phyloP scores from a whole-genome alignment of 2,888 invertebrate species.

The Thalpophila matura region DNA sequence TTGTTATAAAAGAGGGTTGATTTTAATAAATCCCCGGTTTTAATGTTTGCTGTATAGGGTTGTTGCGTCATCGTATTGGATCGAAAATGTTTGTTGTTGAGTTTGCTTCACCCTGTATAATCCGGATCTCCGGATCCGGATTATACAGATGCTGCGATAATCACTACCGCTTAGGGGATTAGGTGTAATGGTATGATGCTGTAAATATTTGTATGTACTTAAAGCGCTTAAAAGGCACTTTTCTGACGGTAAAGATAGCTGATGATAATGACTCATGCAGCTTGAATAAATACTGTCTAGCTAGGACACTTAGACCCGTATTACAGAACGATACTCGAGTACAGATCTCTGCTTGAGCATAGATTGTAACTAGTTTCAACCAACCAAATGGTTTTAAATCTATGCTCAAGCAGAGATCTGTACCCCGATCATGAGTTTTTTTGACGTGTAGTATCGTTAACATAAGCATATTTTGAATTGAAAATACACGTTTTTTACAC shows the following conservation, averaged over 20 bases:
- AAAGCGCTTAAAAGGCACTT: not conserved
- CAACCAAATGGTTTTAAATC: too few species aligned
- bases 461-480: too few species aligned
- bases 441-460: too few species aligned
- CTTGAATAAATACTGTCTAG: too few species aligned
- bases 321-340: too few species aligned
- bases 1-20: conserved; percentile 13
- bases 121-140: too few species aligned
- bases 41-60: not conserved
- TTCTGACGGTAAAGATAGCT: not conserved
- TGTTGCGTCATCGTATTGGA: conserved; percentile 5
- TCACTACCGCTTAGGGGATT: conserved; percentile 45
- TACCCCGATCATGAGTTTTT: too few species aligned
- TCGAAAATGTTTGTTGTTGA: conserved; percentile 26
- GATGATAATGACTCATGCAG: not conserved
- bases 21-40: conserved; percentile 38
- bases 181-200: conserved; percentile 7
- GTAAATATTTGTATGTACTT: conserved; percentile 34
- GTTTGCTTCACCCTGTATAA: conserved; percentile 34
- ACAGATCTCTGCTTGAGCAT: too few species aligned
- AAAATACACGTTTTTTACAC: too few species aligned
- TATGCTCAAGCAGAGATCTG: too few species aligned
- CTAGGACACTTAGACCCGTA: too few species aligned
- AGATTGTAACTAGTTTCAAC: too few species aligned
- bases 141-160: conserved; percentile 35